A percentile compares a stretch with the other conserved stretches of the same genome.
phyloP scores from a whole-genome alignment of 2,113 vertebrate species.

The Ammodytes dubius region DNA sequence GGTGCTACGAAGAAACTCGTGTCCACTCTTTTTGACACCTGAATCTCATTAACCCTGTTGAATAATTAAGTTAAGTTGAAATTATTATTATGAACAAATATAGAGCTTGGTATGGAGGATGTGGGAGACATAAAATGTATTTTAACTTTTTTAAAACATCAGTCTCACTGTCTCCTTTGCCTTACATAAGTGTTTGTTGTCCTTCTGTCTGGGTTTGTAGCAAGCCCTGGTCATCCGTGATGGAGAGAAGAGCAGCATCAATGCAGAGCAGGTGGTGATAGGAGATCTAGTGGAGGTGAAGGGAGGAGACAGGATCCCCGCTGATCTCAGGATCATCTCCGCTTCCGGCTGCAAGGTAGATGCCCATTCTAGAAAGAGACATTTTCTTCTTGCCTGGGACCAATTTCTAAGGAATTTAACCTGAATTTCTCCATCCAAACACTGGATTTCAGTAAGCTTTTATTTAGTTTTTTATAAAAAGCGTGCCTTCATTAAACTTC shows the following conservation, averaged over 20 bases:
- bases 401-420: neutral
- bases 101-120: neutral
- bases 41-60: constrained; percentile 21
- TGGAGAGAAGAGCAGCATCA: constrained; percentile 94
- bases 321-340: constrained; percentile 95
- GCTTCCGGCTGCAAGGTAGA: constrained; percentile 95
- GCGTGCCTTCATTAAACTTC: neutral
- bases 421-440: neutral
- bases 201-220: constrained; percentile 73
- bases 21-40: constrained; percentile 20
- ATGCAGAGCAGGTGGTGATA: constrained; percentile 93
- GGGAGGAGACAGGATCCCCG: constrained; percentile 96
- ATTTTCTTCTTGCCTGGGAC: neutral
- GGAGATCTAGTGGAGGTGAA: constrained; percentile 98
- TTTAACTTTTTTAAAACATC: too few relatives aligned
- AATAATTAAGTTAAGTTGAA: neutral
- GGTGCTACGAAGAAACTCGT: neutral
- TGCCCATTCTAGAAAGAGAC: neutral
- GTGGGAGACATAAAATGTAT: neutral
- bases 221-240: constrained; percentile 97
- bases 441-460: neutral
- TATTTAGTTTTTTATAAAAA: neutral
- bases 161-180: neutral
- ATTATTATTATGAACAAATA: neutral
- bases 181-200: constrained; percentile 15